Conservation (phyloP, 64 coral and sea anemone species). For the Acropora tenuis region DNA sequence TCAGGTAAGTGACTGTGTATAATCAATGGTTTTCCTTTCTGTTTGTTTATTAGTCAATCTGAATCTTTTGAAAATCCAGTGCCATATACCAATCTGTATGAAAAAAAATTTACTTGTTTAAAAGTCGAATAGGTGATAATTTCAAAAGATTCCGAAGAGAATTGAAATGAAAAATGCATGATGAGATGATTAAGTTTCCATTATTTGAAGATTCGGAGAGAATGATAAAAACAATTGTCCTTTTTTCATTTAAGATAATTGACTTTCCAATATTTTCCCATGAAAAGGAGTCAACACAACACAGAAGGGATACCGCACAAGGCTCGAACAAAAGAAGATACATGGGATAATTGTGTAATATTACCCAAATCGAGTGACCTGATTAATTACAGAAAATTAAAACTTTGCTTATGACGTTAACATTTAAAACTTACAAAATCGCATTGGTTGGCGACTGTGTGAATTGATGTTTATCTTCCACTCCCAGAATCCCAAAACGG, state of each 20-base stretch:
- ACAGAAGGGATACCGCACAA: background rate
- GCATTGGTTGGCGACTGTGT: conserved; percentile 32
- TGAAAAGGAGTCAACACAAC: background rate
- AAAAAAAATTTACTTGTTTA: background rate
- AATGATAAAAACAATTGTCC: conserved; percentile 18
- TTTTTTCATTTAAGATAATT: conserved; percentile 1
- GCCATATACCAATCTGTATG: background rate
- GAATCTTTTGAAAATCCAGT: background rate
- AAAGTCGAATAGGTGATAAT: background rate
- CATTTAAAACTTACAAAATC: background rate
- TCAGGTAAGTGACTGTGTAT: background rate
- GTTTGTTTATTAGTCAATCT: background rate
- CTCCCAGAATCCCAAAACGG: background rate
- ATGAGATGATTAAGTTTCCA: background rate
- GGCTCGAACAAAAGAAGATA: background rate
- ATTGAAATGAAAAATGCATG: conserved; percentile 36
- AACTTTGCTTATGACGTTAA: conserved; percentile 30
- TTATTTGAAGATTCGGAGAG: background rate
- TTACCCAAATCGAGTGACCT: background rate
- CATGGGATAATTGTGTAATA: background rate
- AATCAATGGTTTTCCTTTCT: background rate
- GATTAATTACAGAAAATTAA: background rate
- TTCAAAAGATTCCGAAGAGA: background rate
- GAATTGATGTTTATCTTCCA: conserved; percentile 38
- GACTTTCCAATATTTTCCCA: background rate